phyloP scores from a whole-genome alignment of 2,797 vertebrate species.

The Poecilia picta region DNA sequence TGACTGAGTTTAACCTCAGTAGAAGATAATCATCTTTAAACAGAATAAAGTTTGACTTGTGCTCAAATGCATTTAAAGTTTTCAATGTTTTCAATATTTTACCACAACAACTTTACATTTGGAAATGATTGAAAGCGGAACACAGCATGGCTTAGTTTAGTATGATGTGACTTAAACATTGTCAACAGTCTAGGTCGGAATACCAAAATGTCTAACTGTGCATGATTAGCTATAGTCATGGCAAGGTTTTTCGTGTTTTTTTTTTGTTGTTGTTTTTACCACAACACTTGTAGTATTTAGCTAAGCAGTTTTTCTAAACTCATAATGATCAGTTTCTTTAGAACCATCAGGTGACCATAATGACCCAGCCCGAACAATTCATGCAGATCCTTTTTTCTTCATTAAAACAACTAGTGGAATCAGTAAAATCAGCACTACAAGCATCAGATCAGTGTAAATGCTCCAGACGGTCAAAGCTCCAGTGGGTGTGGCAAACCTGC shows the following conservation, averaged over 20 bases:
- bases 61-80: background rate
- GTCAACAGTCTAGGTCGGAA: background rate
- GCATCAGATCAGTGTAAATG: background rate
- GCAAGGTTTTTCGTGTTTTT: background rate
- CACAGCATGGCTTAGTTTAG: background rate
- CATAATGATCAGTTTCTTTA: background rate
- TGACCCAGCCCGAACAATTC: background rate
- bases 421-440: background rate
- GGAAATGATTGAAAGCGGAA: background rate
- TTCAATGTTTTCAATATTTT: background rate
- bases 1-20: background rate
- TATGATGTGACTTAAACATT: background rate
- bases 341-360: background rate
- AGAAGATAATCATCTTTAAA: background rate
- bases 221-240: background rate
- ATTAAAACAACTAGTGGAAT: background rate
- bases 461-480: background rate
- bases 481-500: slow-evolving; percentile 6
- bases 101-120: background rate
- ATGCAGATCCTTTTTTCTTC: background rate
- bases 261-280: background rate
- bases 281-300: background rate
- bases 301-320: background rate
- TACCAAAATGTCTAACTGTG: background rate
- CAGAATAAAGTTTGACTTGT: background rate